Percentiles rank a stretch among this genome's conserved stretches.
phyloP scores from a whole-genome alignment of 2,113 vertebrate genomes.

The Prolemur simus region DNA sequence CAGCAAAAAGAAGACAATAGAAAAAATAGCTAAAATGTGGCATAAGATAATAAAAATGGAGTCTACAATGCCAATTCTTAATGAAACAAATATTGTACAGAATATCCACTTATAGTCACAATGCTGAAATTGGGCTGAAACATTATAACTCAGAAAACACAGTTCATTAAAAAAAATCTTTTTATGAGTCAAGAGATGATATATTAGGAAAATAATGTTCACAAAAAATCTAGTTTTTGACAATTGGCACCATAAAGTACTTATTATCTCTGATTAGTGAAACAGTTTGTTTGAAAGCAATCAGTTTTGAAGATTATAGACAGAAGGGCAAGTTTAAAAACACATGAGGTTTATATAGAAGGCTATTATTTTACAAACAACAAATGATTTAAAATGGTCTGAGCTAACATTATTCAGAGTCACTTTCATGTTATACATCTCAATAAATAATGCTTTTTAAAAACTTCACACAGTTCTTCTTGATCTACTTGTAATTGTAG shows the following conservation, averaged over 20 bases:
- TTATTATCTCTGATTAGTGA: slow-evolving; percentile 64
- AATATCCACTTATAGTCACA: background rate
- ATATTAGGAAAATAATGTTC: slow-evolving; percentile 38
- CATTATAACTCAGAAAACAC: slow-evolving; percentile 15
- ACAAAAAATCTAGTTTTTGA: slow-evolving; percentile 66
- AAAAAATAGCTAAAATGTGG: slow-evolving; percentile 14
- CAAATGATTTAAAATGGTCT: slow-evolving; percentile 66
- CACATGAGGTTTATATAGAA: slow-evolving; percentile 40
- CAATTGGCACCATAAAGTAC: slow-evolving; percentile 47
- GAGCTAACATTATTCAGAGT: slow-evolving; percentile 58
- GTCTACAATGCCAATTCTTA: slow-evolving; percentile 12
- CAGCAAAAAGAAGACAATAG: background rate
- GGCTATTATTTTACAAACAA: slow-evolving; percentile 69
- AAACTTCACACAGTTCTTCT: slow-evolving; percentile 78
- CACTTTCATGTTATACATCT: slow-evolving; percentile 64
- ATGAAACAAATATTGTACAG: slow-evolving; percentile 11
- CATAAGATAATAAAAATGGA: slow-evolving; percentile 33
- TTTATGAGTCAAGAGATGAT: slow-evolving; percentile 55
- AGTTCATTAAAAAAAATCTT: background rate
- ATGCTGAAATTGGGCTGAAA: background rate
- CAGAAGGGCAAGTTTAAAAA: slow-evolving; percentile 59
- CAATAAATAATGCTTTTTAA: slow-evolving; percentile 71
- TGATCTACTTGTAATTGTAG: slow-evolving; percentile 84
- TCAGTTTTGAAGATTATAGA: slow-evolving; percentile 53
- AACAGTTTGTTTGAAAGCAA: slow-evolving; percentile 70